A percentile compares a stretch with the other conserved stretches of the same genome.
Conservation (phyloP, 2,888 invertebrate genomes). For the Sminthurides aquaticus region DNA sequence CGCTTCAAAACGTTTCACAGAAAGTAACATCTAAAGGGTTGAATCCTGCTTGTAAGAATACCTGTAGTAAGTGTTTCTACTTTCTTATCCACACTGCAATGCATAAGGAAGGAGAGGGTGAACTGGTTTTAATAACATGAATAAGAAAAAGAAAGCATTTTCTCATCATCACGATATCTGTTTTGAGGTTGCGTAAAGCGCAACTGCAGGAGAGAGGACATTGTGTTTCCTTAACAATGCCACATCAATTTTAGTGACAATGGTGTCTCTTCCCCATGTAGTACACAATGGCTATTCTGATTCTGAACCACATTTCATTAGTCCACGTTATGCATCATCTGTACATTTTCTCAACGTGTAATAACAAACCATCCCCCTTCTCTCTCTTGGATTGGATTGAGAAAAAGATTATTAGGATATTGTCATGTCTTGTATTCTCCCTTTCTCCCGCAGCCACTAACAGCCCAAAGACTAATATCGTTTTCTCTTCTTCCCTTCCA, state of each 20-base stretch:
- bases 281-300: neutral
- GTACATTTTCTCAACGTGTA: neutral
- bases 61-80: no score
- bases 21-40: no score
- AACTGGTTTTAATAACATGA: constrained; percentile 28
- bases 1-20: no score
- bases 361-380: neutral
- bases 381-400: neutral
- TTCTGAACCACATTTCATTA: neutral
- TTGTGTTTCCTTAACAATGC: constrained; percentile 27
- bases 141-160: constrained; percentile 22
- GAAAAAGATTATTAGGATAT: neutral
- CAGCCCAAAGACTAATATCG: no score
- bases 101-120: constrained; percentile 5
- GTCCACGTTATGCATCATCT: neutral
- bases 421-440: neutral
- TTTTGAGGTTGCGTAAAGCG: constrained; percentile 8
- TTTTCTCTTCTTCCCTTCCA: no score
- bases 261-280: constrained; percentile 11
- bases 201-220: constrained; percentile 12
- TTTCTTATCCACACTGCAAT: no score
- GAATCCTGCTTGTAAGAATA: no score
- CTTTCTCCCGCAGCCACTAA: neutral
- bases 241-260: constrained; percentile 34
- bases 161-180: constrained; percentile 31